phyloP scores from a whole-genome alignment of 1,140 invertebrate genomes.

The Acyrthosiphon pisum region DNA sequence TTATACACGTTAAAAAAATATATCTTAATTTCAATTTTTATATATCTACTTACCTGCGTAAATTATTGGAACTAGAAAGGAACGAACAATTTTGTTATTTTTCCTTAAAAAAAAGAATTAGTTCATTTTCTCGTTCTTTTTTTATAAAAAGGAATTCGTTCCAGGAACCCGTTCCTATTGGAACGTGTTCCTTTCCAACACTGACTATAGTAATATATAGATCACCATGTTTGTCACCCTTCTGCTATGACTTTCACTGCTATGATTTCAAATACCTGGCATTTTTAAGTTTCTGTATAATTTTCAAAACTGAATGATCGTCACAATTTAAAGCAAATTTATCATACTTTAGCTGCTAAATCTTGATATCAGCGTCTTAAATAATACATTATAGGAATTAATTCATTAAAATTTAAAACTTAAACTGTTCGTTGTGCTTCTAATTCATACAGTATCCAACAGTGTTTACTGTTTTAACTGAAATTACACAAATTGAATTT shows the following conservation, averaged over 20 bases:
- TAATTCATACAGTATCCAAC: not conserved
- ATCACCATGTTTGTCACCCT: not conserved
- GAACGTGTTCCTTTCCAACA: too few relatives aligned
- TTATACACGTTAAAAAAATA: too few relatives aligned
- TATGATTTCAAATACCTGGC: not conserved
- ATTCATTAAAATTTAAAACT: not conserved
- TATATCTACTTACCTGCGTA: too few relatives aligned
- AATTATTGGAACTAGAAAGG: too few relatives aligned
- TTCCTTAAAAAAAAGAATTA: too few relatives aligned
- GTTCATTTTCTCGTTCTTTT: too few relatives aligned
- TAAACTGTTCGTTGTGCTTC: not conserved
- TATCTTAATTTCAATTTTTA: too few relatives aligned
- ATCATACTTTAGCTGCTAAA: not conserved
- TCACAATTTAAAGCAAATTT: not conserved
- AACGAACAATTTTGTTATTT: too few relatives aligned
- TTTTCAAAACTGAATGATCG: too few relatives aligned
- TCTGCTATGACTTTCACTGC: not conserved
- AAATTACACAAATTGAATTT: not conserved
- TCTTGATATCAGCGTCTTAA: not conserved
- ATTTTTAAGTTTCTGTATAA: not conserved
- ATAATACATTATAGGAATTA: not conserved
- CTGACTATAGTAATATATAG: too few relatives aligned
- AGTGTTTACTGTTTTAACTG: not conserved
- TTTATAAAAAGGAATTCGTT: too few relatives aligned
- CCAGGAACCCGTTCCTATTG: too few relatives aligned